These are phyloP conservation scores for Acronicta alni DNA, from an alignment of 2,888 invertebrate species.

Conservation along the genomic window DNA sequence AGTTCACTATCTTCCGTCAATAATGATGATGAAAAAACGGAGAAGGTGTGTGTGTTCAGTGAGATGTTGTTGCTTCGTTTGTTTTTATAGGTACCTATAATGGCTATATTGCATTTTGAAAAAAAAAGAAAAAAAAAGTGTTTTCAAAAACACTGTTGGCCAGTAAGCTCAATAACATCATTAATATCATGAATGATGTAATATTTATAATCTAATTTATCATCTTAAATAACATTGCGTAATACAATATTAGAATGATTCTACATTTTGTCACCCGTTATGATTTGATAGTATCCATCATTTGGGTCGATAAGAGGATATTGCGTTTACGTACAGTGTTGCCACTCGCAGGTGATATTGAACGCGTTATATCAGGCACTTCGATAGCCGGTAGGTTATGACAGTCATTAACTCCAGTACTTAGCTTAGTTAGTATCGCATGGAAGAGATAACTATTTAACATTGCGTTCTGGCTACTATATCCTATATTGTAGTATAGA, in stretches of 20 bases:
- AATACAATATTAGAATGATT: conserved; percentile 20
- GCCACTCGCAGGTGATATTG: conserved; percentile 18
- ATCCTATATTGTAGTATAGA: too few relatives aligned
- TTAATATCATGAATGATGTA: background rate
- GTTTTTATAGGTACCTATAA: too few relatives aligned
- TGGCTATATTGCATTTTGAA: too few relatives aligned
- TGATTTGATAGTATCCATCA: conserved; percentile 33
- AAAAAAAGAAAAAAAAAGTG: too few relatives aligned
- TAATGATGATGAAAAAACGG: too few relatives aligned
- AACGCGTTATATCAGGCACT: conserved; percentile 17
- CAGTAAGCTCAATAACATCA: too few relatives aligned
- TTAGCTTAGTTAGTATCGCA: conserved; percentile 27
- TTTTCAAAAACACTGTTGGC: too few relatives aligned
- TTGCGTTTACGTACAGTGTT: conserved; percentile 26
- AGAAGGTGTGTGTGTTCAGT: too few relatives aligned
- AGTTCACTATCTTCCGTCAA: too few relatives aligned
- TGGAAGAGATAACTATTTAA: conserved; percentile 36
- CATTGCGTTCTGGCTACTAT: conserved; percentile 10
- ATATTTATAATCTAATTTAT: background rate
- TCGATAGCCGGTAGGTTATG: conserved; percentile 22
- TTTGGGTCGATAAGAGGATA: conserved; percentile 35
- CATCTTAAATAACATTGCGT: conserved; percentile 1
- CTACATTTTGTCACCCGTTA: conserved; percentile 20
- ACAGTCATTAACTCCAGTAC: conserved; percentile 42
- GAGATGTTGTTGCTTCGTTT: too few relatives aligned